Evolutionary conservation across 2,888 invertebrate genomes (phyloP).

Genomic region (Yponomeuta malinellus): DNA sequence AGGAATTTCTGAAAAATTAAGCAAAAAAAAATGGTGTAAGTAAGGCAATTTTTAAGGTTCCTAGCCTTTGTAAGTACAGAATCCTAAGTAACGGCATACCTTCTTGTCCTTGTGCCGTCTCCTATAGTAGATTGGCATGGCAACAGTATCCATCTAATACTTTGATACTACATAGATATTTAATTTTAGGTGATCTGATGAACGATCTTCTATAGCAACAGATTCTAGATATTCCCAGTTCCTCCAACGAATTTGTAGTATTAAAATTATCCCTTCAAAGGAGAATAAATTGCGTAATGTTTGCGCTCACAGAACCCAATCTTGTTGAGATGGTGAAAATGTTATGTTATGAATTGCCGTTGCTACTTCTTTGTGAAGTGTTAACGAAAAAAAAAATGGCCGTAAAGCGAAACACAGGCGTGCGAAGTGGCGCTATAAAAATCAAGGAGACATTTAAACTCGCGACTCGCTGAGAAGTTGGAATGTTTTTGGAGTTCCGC

Average conservation of each 20-base stretch:
- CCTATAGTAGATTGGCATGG: too few relatives aligned
- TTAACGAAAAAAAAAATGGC: constrained; percentile 5
- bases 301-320: not conserved
- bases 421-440: constrained; percentile 10
- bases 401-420: constrained; percentile 1
- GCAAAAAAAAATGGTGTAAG: too few relatives aligned
- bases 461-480: not conserved
- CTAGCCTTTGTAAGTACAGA: too few relatives aligned
- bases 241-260: not conserved
- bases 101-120: too few relatives aligned
- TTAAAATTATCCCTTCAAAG: not conserved
- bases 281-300: not conserved
- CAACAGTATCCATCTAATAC: too few relatives aligned
- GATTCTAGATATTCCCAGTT: not conserved
- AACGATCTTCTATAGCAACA: too few relatives aligned
- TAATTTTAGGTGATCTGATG: too few relatives aligned
- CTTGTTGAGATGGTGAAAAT: not conserved
- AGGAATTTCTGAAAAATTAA: too few relatives aligned
- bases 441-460: constrained; percentile 8
- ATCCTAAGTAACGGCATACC: too few relatives aligned
- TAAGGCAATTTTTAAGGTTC: too few relatives aligned
- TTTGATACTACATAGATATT: too few relatives aligned
- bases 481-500: not conserved
- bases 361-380: not conserved
- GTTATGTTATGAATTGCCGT: not conserved